These are phyloP conservation scores for Drosophila neotestacea DNA, from an alignment of 2,888 invertebrate genomes.

Conservation along the genomic window DNA sequence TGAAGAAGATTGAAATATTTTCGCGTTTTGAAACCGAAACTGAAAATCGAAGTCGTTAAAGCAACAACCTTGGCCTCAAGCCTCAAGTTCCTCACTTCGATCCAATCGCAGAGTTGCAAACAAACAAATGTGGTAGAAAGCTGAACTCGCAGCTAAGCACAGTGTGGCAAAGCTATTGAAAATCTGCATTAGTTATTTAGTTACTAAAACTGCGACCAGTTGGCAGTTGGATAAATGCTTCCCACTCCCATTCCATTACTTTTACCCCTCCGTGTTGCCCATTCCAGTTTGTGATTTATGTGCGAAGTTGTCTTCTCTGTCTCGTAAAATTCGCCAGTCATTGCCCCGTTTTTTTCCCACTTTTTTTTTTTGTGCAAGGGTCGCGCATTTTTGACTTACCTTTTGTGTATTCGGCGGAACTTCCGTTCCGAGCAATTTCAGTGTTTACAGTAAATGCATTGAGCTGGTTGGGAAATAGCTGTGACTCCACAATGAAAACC, in stretches of 20 bases:
- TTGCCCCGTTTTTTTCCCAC: constrained; percentile 59
- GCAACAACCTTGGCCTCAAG: constrained; percentile 74
- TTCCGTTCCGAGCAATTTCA: constrained; percentile 52
- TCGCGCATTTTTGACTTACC: constrained; percentile 39
- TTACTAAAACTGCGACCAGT: constrained; percentile 2
- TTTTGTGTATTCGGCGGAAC: constrained; percentile 48
- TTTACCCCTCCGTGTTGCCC: not conserved
- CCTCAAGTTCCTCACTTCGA: constrained; percentile 43
- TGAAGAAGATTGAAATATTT: constrained; percentile 44
- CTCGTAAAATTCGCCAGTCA: constrained; percentile 71
- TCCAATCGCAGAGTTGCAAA: constrained; percentile 45
- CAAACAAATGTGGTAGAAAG: constrained; percentile 57
- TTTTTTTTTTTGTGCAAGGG: constrained; percentile 35
- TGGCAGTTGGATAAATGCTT: constrained; percentile 20
- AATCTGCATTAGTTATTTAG: constrained; percentile 31
- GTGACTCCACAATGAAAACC: constrained; percentile 19
- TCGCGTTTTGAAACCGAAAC: constrained; percentile 51
- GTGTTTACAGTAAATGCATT: constrained; percentile 41
- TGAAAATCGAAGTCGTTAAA: constrained; percentile 48
- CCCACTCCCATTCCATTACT: constrained; percentile 2
- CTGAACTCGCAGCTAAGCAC: constrained; percentile 47
- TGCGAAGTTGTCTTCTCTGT: constrained; percentile 60
- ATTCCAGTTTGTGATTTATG: constrained; percentile 64
- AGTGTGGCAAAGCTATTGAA: constrained; percentile 55
- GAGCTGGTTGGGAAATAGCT: constrained; percentile 15